Evolutionary conservation across 2,797 vertebrate genomes (phyloP), one percentile per base, ranked within the genome.

Genomic region (Hydrolagus colliei): DNA sequence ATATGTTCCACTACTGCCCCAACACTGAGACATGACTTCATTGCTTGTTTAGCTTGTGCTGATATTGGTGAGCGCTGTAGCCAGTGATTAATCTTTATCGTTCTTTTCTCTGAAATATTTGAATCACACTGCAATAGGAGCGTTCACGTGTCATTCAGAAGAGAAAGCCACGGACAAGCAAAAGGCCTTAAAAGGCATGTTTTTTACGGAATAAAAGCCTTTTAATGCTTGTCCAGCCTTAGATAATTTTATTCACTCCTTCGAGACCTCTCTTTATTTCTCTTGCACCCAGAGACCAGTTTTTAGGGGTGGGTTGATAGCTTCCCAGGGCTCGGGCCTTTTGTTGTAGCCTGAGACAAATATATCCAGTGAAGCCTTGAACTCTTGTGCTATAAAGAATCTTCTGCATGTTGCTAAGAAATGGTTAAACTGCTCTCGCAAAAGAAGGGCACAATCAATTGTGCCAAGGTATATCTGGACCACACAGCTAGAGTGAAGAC

Each of bases 161-260:
- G 91, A 91, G 90, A 87, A 89, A 90, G 90, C 91, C 88, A 89
- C 90, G 92, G 93, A 92, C 90, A 92, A 93, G 95, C 93, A 85
- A 87, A 94, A 92, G 93, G 93, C 93, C 93, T 94, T 94, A 94
- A 93, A 93, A 94, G 93, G 93, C 92, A 93, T 94, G 93, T 94
- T 93, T 91, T 93, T 92, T 91, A 91, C 89, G 92, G 91, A 93
- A 94, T 96, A 95, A 97, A 95, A 94, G 93, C 94, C 96, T 96
- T 97, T 97, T 98, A 96, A 95, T 96, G 97, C 96, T 96, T 97
- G 96, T 96, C 97, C 96, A 97, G 96, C 96, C 96, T 96, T 95
- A 97, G 96, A 97, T 97, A 97, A 97, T 97, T 97, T 97, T 96
- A 97, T 98, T 98, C 97, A 97, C 95, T 93, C 93, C 93, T 96